Evolutionary conservation across 2,888 invertebrate species (phyloP), one percentile per base, ranked within the genome.

Genomic region (Amaurobius ferox): DNA sequence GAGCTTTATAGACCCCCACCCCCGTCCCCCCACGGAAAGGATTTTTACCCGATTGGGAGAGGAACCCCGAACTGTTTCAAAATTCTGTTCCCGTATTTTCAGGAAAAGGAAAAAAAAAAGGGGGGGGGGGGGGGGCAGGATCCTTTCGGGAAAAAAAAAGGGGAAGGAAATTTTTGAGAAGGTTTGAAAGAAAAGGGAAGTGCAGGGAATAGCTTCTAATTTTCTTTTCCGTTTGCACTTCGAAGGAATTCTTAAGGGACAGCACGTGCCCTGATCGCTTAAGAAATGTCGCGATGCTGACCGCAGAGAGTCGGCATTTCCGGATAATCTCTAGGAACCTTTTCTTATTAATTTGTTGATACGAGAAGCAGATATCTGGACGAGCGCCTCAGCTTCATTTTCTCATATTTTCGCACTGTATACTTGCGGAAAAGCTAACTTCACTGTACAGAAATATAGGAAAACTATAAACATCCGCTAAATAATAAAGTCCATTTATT

Each of bases 151-250:
- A 40, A 16, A 16, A 44, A 44, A 44, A 61, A 70, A 39, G 13
- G 62, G 39, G 26, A 23, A 19, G 61, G 29, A 62, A 67, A 61
- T 81, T 81, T 74, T 74, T 61, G 26, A 39, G 73, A 55, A 32
- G 73, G 35, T 44, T 73, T 5, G 6, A 55, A 55, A 73, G 28
- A 40, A 81, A 39, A 79, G 73, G 73, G 26, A 67, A 73, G 44
- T 39, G 19, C 26, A 23, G 61, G 61, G 80, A 62, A 81, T 81
- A 81, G 62, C 74, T 74, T 67, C 74, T 74, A 81, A 81, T 81
- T 55, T 81, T 81, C 80, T 68, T 81, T 80, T 74, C 74, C 74
- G 67, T 61, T 74, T 81, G 74, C 30, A 74, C 55, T 74, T 68
- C 61, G 72, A n/a, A 39, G 19, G 44, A 70, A 70, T 44, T 39